Evolutionary conservation across 2,797 vertebrate genomes (phyloP).

Genomic region (Varecia variegata): DNA sequence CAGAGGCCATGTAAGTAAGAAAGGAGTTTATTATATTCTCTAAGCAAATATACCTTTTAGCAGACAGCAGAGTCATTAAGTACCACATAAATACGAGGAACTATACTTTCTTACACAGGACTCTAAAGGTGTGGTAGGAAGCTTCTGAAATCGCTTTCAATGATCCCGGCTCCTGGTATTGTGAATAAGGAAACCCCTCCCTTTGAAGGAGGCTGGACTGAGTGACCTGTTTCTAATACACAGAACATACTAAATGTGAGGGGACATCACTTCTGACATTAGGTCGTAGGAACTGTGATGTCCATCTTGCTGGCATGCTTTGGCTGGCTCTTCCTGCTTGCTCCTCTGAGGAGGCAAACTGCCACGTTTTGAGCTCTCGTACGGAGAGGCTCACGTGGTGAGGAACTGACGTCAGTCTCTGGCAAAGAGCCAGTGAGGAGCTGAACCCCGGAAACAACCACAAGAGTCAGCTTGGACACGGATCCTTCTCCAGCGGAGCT

Average conservation of each 20-base stretch:
- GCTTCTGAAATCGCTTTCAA: neutral
- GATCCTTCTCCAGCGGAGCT: neutral
- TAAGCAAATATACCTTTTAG: neutral
- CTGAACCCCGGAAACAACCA: neutral
- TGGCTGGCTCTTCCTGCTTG: too few relatives aligned
- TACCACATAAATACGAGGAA: accelerated
- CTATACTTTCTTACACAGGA: neutral
- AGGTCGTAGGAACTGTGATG: accelerated
- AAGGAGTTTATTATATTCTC: neutral
- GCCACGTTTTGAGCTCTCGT: neutral
- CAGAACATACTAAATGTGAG: neutral
- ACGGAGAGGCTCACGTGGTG: accelerated
- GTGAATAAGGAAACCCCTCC: neutral
- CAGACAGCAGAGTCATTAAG: too few relatives aligned
- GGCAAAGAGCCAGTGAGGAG: neutral
- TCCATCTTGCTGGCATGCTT: neutral
- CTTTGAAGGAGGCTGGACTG: neutral
- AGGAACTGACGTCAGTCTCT: neutral
- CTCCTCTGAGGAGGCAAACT: neutral
- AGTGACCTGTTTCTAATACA: neutral
- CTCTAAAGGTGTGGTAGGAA: neutral
- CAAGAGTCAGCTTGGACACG: accelerated
- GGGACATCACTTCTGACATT: accelerated
- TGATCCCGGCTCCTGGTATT: accelerated
- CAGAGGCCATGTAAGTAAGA: neutral